Evolutionary conservation across 2,888 invertebrate species (phyloP), one percentile per base, ranked within the genome.

Genomic region (Hydropsyche betteni): DNA sequence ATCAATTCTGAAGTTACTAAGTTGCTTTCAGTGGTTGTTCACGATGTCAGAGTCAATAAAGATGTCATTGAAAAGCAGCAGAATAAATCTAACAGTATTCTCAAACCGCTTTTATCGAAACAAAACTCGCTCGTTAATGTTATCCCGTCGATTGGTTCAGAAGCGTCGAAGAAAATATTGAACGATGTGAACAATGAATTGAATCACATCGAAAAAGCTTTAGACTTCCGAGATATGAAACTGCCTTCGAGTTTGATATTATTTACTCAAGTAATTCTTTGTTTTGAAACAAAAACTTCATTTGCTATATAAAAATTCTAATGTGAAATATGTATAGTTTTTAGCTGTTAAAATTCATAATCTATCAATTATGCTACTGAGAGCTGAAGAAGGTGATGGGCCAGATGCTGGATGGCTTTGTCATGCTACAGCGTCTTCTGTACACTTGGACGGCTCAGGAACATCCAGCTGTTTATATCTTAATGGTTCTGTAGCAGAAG

Each of bases 1-100:
- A 91, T 96, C 80, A 96, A 94, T 83, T 94, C 95, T 1, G 95
- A 95, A 80, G 93, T 95, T 73, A 94, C 94, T 33, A 96, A 96
- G 83, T 84, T 95, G 12, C 86, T 96, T 4, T 94, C 94, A 3
- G 91, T 96, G 24, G 91, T 94, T n/a, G 91, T 95, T 80, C 90
- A 90, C 78, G 94, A 94, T 82, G 91, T 95, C 3, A 89, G 94
- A 79, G 89, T 96, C 75, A 94, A 94, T 81, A 94, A 94, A 83
- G 92, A 93, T 85, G 90, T 93, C 68, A 82, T 83, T 51, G 81
- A 82, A 71, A 76, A 78, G 50, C 80, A 81, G 24, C 79, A 75
- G 74, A 79, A 69, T 80, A 81, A 75, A 73, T 71, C 68, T 50
- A 77, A 72, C 81, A 73, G 72, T 81, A 74, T 81, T 0, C 84